Conservation (phyloP, 2,113 vertebrate genomes). For the Ageneiosus marmoratus region DNA sequence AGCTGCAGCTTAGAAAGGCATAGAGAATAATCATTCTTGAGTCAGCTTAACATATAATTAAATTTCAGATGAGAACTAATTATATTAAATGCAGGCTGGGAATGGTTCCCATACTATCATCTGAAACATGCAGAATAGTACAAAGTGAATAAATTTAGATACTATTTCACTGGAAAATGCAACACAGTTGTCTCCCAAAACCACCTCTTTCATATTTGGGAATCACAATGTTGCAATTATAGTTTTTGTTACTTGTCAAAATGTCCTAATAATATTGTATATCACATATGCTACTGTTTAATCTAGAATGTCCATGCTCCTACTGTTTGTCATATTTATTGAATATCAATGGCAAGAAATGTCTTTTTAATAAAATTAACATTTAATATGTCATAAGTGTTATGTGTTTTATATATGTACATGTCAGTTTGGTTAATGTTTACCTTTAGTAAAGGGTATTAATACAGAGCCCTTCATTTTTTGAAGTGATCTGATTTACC, state of each 20-base stretch:
- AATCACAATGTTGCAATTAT: background rate
- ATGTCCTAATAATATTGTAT: background rate
- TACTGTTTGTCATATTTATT: background rate
- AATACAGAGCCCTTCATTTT: slow-evolving; percentile 26
- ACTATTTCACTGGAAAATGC: background rate
- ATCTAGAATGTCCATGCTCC: background rate
- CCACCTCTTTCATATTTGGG: background rate
- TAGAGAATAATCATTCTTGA: background rate
- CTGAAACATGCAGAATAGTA: too few relatives aligned
- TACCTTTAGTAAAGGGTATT: slow-evolving; percentile 23
- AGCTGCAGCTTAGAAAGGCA: background rate
- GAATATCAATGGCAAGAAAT: background rate
- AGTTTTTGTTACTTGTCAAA: background rate
- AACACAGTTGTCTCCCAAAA: background rate
- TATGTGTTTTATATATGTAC: background rate
- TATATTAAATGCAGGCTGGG: background rate
- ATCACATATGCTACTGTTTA: background rate
- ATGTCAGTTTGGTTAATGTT: background rate
- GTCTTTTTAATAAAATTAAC: background rate
- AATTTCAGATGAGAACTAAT: background rate
- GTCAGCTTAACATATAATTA: background rate
- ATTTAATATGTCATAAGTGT: background rate
- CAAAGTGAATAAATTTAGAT: background rate
- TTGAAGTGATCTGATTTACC: background rate
- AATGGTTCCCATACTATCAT: background rate